Base-by-base conservation (phyloP, 2,113 vertebrate species). In the Callipepla californica region DNA sequence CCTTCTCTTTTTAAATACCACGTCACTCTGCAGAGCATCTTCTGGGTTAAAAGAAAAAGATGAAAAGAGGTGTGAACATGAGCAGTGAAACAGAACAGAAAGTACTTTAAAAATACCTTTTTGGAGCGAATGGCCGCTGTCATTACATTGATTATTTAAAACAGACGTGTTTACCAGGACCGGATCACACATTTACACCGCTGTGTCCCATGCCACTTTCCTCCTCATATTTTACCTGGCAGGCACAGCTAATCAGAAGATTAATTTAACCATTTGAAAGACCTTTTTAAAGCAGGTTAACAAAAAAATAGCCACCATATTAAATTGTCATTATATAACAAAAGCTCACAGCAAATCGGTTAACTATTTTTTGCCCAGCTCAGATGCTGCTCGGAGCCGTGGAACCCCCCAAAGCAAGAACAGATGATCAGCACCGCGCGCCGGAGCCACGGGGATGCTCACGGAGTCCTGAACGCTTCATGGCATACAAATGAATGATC, bases 401-500 rank as follows among this genome's bases (percentile, higher is more conserved):
- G 97, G 97, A 97, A 97, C 95, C 97, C 98, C 97, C 98, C 96
- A 97, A 96, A 98, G 98, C 92, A 98, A 97, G 98, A 98, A 97
- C 98, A 98, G 98, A 98, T 98, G 98, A 98, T 98, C 97, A 97
- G 98, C 98, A 98, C 98, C 98, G 92, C 94, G 98, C 98, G 97
- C 98, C 80, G 96, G 96, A 98, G 97, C 98, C 98, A 97, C 95
- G 30, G 98, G 98, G 98, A 98, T 97, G 97, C 85, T 96, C 90
- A 57, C 50, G 97, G 98, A 98, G 98, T 95, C 97, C 97, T 6
- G 94, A 97, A 97, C 63, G 97, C 98, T 97, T 97, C 89, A 69
- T 90, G 25, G 98, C 98, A 98, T 99, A 99, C 98, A 98, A 98
- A 99, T 98, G 98, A 99, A 97, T 97, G 94, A 97, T 95, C 95